Conservation (phyloP, 2,797 vertebrate species). For the Hipposideros larvatus region DNA sequence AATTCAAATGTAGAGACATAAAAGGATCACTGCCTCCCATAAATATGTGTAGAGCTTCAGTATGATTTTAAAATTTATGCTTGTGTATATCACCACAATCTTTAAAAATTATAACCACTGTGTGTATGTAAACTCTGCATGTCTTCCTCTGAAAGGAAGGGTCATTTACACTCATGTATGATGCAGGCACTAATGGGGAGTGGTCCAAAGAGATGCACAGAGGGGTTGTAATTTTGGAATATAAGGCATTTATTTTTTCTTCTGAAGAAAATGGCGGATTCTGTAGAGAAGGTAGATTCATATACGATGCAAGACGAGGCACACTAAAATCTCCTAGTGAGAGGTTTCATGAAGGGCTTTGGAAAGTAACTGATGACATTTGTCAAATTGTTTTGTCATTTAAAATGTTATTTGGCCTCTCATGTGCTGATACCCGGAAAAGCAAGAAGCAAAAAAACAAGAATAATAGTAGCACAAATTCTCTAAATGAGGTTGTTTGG, state of each 20-base stretch:
- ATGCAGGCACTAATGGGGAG: not conserved
- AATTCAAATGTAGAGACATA: not conserved
- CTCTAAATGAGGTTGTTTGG: not conserved
- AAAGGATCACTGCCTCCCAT: not conserved
- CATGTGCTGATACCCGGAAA: constrained; percentile 35
- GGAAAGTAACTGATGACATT: constrained; percentile 4
- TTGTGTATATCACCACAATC: not conserved
- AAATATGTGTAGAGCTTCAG: not conserved
- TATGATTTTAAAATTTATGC: not conserved
- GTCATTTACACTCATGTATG: not conserved
- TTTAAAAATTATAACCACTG: not conserved
- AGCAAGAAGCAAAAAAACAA: not conserved
- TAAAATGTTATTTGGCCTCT: constrained; percentile 44
- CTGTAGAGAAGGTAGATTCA: not conserved
- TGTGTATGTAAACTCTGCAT: not conserved
- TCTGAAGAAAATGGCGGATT: constrained; percentile 17
- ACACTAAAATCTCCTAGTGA: not conserved
- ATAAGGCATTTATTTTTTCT: not conserved
- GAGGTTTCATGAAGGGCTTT: not conserved
- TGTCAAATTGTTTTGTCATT: constrained; percentile 26
- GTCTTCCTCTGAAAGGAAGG: constrained; percentile 2
- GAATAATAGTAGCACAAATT: not conserved
- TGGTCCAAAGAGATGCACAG: not conserved
- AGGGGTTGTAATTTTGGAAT: not conserved
- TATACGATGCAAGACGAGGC: not conserved